Evolutionary conservation across 2,888 invertebrate species (phyloP), one percentile per base, ranked within the genome.

Genomic region (Slavum lentiscoides): DNA sequence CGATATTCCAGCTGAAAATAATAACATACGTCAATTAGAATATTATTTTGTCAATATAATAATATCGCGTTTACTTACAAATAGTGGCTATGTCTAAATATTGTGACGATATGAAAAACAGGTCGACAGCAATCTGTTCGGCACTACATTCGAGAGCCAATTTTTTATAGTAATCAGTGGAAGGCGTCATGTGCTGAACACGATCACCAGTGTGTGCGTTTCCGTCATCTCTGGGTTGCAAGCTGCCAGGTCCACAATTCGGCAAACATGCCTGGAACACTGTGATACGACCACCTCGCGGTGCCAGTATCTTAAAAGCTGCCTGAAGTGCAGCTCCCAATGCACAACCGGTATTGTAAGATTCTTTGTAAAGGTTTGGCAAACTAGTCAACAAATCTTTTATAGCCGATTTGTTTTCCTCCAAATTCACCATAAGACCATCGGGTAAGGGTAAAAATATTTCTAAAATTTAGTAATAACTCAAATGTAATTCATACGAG

Each of bases 131-230:
- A 74, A 98, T 91, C 87, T 98, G 98, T 85, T 96, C 96, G 0
- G 95, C 96, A 84, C 96, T 97, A 87, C 98, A 98, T 87, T 99
- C 98, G 72, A 99, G 87, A 0, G 99, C 97, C 55, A 97, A 88
- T 69, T 96, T 92, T 88, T 99, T 99, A 88, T 97, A 97, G 88
- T 98, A 99, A 87, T 99, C 99, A 1, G 95, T 98, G 4, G 96
- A 95, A 0, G 99, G 98, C 87, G 94, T 96, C 83, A 98, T 88
- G 86, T 96, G 93, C 0, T 92, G 91, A 59, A 93, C 93, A 83
- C 96, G 96, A 86, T 94, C 93, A 11, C 92, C 90, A 58, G 90
- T 88, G 67, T 96, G 89, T 84, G 93, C 92, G 85, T 93, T 94
- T 0, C 96, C 94, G 87, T 97, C 95, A 88, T 98, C 97, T 84